phyloP scores from a whole-genome alignment of 1,140 invertebrate genomes.

The Neodiprion fabricii region DNA sequence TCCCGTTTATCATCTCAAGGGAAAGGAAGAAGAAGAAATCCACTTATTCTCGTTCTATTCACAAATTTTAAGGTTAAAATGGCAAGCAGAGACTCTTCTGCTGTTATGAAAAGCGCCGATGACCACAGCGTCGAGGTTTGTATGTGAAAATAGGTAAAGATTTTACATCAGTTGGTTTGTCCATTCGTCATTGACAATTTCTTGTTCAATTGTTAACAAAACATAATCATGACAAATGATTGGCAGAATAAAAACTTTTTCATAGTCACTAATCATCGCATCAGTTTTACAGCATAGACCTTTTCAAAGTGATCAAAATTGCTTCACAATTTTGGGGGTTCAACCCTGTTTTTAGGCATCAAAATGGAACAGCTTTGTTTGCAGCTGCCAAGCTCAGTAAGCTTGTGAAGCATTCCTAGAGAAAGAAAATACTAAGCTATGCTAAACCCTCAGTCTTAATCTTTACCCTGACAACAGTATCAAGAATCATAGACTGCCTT shows the following conservation, averaged over 20 bases:
- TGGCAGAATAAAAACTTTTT: constrained; percentile 8
- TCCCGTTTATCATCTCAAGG: too few relatives aligned
- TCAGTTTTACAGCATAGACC: not conserved
- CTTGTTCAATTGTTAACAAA: constrained; percentile 12
- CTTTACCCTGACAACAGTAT: not conserved
- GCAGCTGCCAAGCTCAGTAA: constrained; percentile 9
- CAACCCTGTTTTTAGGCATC: not conserved
- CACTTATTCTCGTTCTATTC: too few relatives aligned
- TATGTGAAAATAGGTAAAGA: constrained; percentile 16
- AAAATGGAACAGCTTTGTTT: constrained; percentile 19
- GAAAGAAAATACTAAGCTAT: constrained; percentile 9
- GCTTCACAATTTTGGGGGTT: not conserved
- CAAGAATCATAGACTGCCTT: constrained; percentile 10
- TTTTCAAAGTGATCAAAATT: not conserved
- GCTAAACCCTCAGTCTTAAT: constrained; percentile 1
- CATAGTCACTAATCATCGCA: not conserved
- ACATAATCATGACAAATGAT: constrained; percentile 22
- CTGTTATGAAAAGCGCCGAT: constrained; percentile 52
- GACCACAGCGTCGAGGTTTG: constrained; percentile 63
- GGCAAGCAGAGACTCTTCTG: constrained; percentile 49
- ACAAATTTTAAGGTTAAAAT: constrained; percentile 33
- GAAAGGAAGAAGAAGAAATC: too few relatives aligned
- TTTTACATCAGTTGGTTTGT: not conserved
- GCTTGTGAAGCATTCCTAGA: not conserved
- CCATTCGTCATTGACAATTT: not conserved